A percentile compares a stretch with the other conserved stretches of the same genome.
These are phyloP conservation scores for Pasiphila rectangulata DNA, from an alignment of 2,888 invertebrate genomes.

Conservation along the genomic window DNA sequence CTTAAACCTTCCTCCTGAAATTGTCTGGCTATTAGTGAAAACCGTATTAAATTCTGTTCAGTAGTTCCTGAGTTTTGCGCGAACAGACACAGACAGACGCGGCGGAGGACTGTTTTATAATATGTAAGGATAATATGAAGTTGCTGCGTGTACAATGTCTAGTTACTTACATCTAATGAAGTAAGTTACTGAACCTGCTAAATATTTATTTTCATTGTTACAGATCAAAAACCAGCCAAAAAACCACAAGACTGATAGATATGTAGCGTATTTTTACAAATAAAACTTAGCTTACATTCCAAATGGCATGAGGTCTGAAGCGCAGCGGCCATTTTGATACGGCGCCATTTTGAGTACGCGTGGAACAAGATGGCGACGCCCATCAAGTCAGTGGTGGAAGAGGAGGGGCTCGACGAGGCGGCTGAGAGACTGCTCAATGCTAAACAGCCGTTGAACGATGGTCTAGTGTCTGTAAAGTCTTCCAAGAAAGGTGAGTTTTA, in stretches of 20 bases:
- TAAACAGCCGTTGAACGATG: conserved; percentile 45
- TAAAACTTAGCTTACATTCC: conserved; percentile 30
- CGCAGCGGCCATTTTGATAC: conserved; percentile 11
- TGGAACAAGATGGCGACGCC: conserved; percentile 56
- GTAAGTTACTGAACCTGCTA: too few relatives aligned
- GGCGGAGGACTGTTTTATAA: too few relatives aligned
- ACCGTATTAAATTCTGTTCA: too few relatives aligned
- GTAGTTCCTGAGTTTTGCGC: too few relatives aligned
- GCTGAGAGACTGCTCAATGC: conserved; percentile 59
- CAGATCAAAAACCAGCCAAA: conserved; percentile 35
- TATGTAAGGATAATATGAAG: too few relatives aligned
- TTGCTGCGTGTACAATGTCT: too few relatives aligned
- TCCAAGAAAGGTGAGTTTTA: conserved; percentile 70
- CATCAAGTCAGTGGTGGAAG: conserved; percentile 46
- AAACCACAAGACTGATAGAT: conserved; percentile 34
- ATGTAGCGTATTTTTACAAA: conserved; percentile 28
- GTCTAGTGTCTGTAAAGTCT: conserved; percentile 54
- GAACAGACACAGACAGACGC: too few relatives aligned
- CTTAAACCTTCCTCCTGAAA: too few relatives aligned
- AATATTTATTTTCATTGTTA: conserved; percentile 14
- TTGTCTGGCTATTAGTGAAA: too few relatives aligned
- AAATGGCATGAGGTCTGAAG: conserved; percentile 6
- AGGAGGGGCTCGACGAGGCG: conserved; percentile 55
- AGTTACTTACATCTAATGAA: too few relatives aligned
- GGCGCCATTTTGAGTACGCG: conserved; percentile 19